Base-by-base conservation (phyloP, 2,797 vertebrate species). In the Coreius guichenoti region DNA sequence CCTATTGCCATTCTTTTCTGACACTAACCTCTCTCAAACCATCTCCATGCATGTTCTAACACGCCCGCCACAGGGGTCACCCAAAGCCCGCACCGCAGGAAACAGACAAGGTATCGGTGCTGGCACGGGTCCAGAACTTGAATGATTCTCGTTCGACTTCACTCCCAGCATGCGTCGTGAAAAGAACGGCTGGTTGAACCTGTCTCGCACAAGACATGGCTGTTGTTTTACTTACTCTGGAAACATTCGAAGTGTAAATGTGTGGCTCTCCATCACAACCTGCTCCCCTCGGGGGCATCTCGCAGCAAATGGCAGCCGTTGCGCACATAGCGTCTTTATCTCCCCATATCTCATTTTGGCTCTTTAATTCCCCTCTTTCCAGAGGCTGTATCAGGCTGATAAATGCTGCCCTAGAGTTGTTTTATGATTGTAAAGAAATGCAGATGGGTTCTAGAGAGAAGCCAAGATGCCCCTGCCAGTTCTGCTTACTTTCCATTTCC, bases 361-460 rank as follows among this genome's bases (percentile, higher is more conserved):
- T 84, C 77, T 82, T 86, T 90, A 83, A 86, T 87, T 86, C 86
- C 86, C 69, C 83, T 83, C 75, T 89, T 87, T 88, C 88, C 89
- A 81, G 80, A 81, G 49, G 83, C 73, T 77, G 85, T 54, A 83
- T 77, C 61, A 77, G 77, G 6, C 51, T 72, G 58, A 88, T 76
- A 78, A 78, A 81, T 51, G 67, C 49, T 80, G 77, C 77, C 56
- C 84, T 80, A 12, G 77, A 74, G 84, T 85, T 80, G 76, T 80
- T 80, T 85, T 80, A 79, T 79, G 83, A 80, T 70, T 85, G 84
- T 74, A 74, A 86, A 86, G 47, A 76, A 63, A 85, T 33, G 61
- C 63, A 69, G 54, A 84, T 80, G 73, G 85, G 69, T 82, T 67
- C 33, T 36, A 81, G 76, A 83, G 23, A 84, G 81, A 86, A 80